Conservation (phyloP, 2,888 invertebrate species). For the Pyrocoelia pectoralis region DNA sequence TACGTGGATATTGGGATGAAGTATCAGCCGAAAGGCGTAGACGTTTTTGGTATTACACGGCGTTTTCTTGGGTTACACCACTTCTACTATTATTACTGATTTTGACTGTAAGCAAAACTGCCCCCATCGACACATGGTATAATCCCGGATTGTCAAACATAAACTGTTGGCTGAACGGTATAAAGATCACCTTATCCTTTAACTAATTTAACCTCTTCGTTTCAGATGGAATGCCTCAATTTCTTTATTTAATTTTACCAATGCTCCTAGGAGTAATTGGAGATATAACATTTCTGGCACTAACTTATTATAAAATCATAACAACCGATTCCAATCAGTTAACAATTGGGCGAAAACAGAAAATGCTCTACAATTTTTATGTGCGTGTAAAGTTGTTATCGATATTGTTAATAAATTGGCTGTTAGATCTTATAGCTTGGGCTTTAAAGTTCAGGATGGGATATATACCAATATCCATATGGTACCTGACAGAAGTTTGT, state of each 20-base stretch:
- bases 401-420: too few relatives aligned
- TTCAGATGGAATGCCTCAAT: background rate
- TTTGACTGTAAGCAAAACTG: background rate
- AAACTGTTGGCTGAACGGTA: background rate
- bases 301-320: too few relatives aligned
- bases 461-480: too few relatives aligned
- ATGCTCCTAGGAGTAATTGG: too few relatives aligned
- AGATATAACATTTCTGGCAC: too few relatives aligned
- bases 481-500: too few relatives aligned
- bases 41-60: background rate
- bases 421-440: too few relatives aligned
- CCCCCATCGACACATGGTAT: background rate
- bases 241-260: background rate
- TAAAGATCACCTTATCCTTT: background rate
- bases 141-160: background rate
- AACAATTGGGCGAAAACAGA: too few relatives aligned
- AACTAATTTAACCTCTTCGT: background rate
- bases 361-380: too few relatives aligned
- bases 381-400: too few relatives aligned
- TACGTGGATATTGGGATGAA: background rate
- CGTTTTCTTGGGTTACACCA: background rate
- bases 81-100: background rate
- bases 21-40: background rate
- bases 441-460: too few relatives aligned
- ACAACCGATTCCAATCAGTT: too few relatives aligned